Percentiles rank a stretch among this genome's conserved stretches.
Evolutionary conservation across 2,888 invertebrate genomes (phyloP).

Genomic region (Drosophila pseudotakahashii): DNA sequence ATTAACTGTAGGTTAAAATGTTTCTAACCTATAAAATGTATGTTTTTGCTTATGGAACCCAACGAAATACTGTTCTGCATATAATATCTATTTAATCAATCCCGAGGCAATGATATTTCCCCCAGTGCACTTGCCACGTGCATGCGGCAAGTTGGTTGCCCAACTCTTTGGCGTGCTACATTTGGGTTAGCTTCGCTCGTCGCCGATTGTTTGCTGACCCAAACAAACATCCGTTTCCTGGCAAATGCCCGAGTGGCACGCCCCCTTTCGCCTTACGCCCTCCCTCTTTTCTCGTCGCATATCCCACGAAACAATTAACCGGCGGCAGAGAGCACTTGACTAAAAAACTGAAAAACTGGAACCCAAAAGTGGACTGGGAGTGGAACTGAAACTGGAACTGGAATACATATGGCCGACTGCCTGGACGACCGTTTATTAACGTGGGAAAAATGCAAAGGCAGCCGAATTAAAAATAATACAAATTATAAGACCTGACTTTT

Average conservation of each 20-base stretch:
- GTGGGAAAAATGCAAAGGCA: constrained; percentile 71
- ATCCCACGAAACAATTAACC: constrained; percentile 70
- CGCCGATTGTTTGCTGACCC: constrained; percentile 54
- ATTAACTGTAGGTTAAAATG: too few relatives aligned
- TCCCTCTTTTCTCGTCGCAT: constrained; percentile 50
- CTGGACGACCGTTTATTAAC: constrained; percentile 60
- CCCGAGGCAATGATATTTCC: too few relatives aligned
- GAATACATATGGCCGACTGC: constrained; percentile 10
- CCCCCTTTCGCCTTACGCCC: constrained; percentile 11
- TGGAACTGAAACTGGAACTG: constrained; percentile 61
- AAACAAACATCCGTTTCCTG: constrained; percentile 77
- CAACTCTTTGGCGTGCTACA: constrained; percentile 66
- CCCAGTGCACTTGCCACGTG: constrained; percentile 54
- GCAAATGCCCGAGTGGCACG: constrained; percentile 28
- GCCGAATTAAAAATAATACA: constrained; percentile 17
- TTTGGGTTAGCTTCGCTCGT: constrained; percentile 34
- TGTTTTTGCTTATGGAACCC: too few relatives aligned
- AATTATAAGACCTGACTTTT: constrained; percentile 43
- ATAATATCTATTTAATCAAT: too few relatives aligned
- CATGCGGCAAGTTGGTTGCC: constrained; percentile 63
- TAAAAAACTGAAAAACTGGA: constrained; percentile 44
- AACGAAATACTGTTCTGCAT: not conserved
- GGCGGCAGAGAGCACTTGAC: constrained; percentile 32
- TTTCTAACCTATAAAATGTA: too few relatives aligned
- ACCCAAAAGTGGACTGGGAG: constrained; percentile 47